These are phyloP conservation scores for Pollenia griseotomentosa DNA, from an alignment of 2,888 invertebrate species.

Conservation along the genomic window DNA sequence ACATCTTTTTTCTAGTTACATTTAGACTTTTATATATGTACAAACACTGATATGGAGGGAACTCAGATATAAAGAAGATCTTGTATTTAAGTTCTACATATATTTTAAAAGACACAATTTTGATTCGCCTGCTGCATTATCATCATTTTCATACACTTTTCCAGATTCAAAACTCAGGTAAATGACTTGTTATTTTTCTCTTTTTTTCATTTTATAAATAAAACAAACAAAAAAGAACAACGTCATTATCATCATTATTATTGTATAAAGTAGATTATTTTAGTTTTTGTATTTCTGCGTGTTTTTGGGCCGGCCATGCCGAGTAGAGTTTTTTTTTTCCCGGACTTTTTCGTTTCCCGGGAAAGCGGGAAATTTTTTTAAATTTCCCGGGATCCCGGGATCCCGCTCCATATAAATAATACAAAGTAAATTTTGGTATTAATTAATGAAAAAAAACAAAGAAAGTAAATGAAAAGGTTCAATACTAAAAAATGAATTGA, in stretches of 20 bases:
- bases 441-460: no score
- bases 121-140: slow-evolving; percentile 10
- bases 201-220: slow-evolving; percentile 28
- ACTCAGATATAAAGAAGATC: background rate
- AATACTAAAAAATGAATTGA: no score
- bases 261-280: background rate
- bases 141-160: slow-evolving; percentile 15
- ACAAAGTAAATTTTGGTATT: no score
- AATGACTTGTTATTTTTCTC: slow-evolving; percentile 33
- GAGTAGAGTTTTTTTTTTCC: no score
- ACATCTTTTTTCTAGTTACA: slow-evolving; percentile 5
- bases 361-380: no score
- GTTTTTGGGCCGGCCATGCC: slow-evolving; percentile 56
- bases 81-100: slow-evolving; percentile 28
- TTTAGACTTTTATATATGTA: background rate
- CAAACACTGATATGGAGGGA: background rate
- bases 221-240: slow-evolving; percentile 16
- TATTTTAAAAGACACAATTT: background rate
- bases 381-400: no score
- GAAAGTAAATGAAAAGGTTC: no score
- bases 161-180: slow-evolving; percentile 24
- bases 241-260: slow-evolving; percentile 21
- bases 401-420: no score
- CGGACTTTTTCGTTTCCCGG: no score
- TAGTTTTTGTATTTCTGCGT: slow-evolving; percentile 6